These are phyloP conservation scores for Ganaspis brasiliensis DNA, from an alignment of 2,888 invertebrate genomes.

Conservation along the genomic window DNA sequence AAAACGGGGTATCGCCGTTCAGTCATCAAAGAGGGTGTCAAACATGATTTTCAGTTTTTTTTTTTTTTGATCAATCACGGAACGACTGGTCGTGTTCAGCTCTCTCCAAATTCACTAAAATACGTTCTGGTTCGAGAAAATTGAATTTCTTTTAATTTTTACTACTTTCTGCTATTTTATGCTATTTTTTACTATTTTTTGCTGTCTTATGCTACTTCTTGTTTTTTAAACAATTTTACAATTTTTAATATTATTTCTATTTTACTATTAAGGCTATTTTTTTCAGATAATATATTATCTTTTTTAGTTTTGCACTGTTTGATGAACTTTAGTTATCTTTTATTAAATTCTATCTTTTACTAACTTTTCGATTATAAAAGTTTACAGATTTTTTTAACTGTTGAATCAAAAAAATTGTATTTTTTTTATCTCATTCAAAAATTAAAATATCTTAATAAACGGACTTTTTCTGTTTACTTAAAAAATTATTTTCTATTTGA, in stretches of 20 bases:
- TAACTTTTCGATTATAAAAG: background rate
- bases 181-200: background rate
- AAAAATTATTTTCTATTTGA: too few species aligned
- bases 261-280: too few species aligned
- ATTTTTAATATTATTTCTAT: too few species aligned
- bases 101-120: constrained; percentile 70
- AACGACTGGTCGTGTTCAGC: constrained; percentile 76
- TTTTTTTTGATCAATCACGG: constrained; percentile 59
- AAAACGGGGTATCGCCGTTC: constrained; percentile 1
- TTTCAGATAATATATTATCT: too few species aligned
- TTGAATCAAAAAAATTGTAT: background rate
- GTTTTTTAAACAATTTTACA: too few species aligned
- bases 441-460: too few species aligned
- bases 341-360: background rate
- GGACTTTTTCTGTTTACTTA: too few species aligned
- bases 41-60: background rate
- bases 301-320: too few species aligned
- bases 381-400: background rate
- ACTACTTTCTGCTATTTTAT: background rate
- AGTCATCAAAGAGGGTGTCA: background rate
- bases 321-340: too few species aligned
- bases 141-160: constrained; percentile 1
- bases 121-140: constrained; percentile 51
- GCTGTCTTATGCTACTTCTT: too few species aligned
- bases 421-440: too few species aligned